phyloP scores from a whole-genome alignment of 2,113 vertebrate species.

The Mustelus asterias region DNA sequence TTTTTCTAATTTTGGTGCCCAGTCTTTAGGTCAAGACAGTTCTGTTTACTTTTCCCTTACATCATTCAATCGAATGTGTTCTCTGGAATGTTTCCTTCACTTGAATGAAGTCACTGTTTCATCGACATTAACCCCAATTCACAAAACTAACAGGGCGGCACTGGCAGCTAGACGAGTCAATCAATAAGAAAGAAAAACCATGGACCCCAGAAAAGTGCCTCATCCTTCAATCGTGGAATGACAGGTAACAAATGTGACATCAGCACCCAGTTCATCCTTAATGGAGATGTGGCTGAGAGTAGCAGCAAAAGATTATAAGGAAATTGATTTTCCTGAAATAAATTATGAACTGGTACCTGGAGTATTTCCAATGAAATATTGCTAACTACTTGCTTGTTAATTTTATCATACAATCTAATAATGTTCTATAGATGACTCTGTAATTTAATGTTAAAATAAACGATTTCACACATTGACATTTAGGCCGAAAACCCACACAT shows the following conservation, averaged over 20 bases:
- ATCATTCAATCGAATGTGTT: background rate
- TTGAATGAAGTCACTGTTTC: slow-evolving; percentile 29
- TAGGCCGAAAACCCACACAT: background rate
- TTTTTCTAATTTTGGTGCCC: no score
- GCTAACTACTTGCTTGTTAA: background rate
- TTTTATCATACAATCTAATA: background rate
- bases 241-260: background rate
- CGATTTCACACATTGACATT: background rate
- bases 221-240: background rate
- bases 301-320: background rate
- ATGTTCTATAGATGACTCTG: background rate
- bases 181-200: background rate
- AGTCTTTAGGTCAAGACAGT: background rate
- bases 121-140: slow-evolving; percentile 9
- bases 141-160: background rate
- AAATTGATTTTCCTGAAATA: background rate
- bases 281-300: background rate
- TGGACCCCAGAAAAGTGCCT: background rate
- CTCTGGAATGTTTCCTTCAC: background rate
- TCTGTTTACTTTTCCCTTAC: slow-evolving; percentile 23
- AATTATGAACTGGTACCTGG: background rate
- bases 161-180: background rate
- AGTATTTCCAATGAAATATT: background rate
- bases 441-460: background rate
- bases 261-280: background rate